Evolutionary conservation across 2,888 invertebrate genomes (phyloP).

Genomic region (Macropis europaea): DNA sequence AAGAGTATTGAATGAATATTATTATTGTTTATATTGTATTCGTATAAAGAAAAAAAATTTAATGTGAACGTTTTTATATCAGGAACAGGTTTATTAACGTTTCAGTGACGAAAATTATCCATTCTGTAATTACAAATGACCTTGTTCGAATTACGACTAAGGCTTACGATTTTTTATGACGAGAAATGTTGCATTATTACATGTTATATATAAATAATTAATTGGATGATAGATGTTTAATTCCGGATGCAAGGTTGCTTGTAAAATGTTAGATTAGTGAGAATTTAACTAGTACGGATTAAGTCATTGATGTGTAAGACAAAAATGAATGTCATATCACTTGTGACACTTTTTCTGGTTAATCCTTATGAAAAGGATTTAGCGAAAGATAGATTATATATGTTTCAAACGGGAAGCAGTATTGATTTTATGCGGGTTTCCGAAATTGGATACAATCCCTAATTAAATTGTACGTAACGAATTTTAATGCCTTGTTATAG

Average conservation of each 20-base stretch:
- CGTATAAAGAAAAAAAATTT: background rate
- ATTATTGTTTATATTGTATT: conserved; percentile 7
- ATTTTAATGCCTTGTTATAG: conserved; percentile 36
- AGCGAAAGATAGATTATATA: conserved; percentile 13
- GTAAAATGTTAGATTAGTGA: conserved; percentile 63
- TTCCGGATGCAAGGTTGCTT: conserved; percentile 76
- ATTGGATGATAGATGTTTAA: conserved; percentile 68
- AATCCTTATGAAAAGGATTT: conserved; percentile 26
- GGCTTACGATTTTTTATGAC: conserved; percentile 71
- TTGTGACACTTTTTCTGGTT: conserved; percentile 37
- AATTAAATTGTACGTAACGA: conserved; percentile 42
- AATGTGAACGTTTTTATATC: conserved; percentile 33
- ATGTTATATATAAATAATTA: conserved; percentile 68
- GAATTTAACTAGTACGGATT: conserved; percentile 60
- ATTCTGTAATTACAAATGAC: conserved; percentile 68
- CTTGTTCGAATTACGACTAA: conserved; percentile 68
- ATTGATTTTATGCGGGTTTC: conserved; percentile 46
- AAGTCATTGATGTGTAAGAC: conserved; percentile 46
- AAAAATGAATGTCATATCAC: conserved; percentile 45
- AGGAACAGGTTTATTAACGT: conserved; percentile 61
- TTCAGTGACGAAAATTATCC: conserved; percentile 58
- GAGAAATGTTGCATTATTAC: conserved; percentile 71
- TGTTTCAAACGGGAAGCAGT: conserved; percentile 46
- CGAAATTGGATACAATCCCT: conserved; percentile 42
- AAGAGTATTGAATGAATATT: background rate